Conservation (phyloP, 2,797 vertebrate genomes). For the Leptodactylus fallax region DNA sequence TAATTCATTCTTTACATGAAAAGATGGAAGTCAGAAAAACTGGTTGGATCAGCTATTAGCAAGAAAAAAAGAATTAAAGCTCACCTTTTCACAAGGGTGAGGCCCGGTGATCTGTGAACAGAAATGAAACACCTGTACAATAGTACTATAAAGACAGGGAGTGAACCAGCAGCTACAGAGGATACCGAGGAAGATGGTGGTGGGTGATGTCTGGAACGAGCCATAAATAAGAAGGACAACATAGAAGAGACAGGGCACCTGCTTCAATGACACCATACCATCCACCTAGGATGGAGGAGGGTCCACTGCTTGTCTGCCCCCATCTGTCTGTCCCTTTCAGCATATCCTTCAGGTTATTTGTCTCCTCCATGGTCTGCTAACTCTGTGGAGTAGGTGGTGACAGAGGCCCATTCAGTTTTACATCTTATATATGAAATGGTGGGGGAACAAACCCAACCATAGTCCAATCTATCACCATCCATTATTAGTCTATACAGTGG, state of each 20-base stretch:
- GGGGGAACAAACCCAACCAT: too few species aligned
- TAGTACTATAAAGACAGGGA: neutral
- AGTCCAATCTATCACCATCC: neutral
- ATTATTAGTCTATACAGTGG: neutral
- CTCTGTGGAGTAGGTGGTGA: neutral
- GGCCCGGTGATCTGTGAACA: neutral
- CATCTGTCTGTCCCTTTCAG: too few species aligned
- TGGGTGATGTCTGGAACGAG: neutral
- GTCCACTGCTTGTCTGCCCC: too few species aligned
- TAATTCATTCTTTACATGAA: neutral
- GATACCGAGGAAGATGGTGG: neutral
- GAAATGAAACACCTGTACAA: conserved; percentile 24
- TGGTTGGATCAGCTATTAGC: conserved; percentile 36
- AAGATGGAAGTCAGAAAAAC: conserved; percentile 30
- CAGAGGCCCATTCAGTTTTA: neutral
- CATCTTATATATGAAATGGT: neutral
- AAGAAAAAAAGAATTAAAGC: conserved; percentile 12
- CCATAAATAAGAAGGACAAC: neutral
- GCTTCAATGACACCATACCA: too few species aligned
- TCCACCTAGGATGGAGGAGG: too few species aligned
- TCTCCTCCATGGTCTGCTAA: neutral
- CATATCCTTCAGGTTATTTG: neutral
- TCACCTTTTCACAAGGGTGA: conserved; percentile 24
- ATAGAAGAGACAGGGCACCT: neutral
- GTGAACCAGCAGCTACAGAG: neutral